Percentiles rank a stretch among this genome's conserved stretches.
Conservation (phyloP, 1,140 invertebrate genomes). For the Drosophila albomicans region DNA sequence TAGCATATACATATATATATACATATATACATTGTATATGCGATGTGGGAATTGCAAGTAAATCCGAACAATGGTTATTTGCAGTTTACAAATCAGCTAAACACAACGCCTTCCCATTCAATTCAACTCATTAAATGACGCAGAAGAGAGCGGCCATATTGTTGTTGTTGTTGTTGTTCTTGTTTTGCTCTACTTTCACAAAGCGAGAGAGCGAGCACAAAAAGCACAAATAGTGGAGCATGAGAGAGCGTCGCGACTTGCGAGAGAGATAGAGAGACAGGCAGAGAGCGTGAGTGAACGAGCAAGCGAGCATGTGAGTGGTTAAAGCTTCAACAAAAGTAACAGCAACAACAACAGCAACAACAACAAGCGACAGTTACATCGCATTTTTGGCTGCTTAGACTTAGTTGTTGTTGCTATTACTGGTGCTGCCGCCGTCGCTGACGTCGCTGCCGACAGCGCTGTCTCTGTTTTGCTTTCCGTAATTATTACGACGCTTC, state of each 20-base stretch:
- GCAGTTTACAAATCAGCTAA: conserved; percentile 23
- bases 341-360: neutral
- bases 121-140: conserved; percentile 21
- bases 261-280: neutral
- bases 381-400: conserved; percentile 55
- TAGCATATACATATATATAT: neutral
- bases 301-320: conserved; percentile 41
- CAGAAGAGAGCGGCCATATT: conserved; percentile 5
- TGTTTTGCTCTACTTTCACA: conserved; percentile 70
- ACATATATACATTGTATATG: neutral
- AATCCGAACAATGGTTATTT: conserved; percentile 20
- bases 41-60: conserved; percentile 26
- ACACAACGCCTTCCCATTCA: conserved; percentile 27
- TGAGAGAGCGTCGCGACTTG: conserved; percentile 27
- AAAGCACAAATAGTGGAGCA: conserved; percentile 1
- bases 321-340: conserved; percentile 1
- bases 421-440: neutral
- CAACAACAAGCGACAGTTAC: conserved; percentile 19
- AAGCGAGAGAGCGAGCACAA: neutral
- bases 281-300: conserved; percentile 28
- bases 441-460: neutral
- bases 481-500: conserved; percentile 29
- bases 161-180: conserved; percentile 25
- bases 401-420: conserved; percentile 60
- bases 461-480: conserved; percentile 21